phyloP scores from a whole-genome alignment of 2,888 invertebrate species.

The Prosopocoilus inquinatus region DNA sequence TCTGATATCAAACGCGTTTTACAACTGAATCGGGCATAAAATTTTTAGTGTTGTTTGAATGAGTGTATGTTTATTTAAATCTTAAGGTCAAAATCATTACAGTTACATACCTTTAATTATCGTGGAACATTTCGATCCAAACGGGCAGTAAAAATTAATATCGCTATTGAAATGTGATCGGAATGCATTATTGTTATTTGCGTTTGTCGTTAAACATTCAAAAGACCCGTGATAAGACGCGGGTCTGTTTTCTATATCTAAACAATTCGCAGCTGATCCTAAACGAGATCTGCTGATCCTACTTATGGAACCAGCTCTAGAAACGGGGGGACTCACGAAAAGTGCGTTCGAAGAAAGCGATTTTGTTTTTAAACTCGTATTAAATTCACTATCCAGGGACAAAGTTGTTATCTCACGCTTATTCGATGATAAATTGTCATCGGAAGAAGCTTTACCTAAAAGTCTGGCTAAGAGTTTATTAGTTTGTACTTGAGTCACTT shows the following conservation, averaged over 20 bases:
- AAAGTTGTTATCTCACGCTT: conserved; percentile 25
- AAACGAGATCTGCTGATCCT: conserved; percentile 29
- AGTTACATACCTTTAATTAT: conserved; percentile 34
- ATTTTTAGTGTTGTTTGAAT: too few relatives aligned
- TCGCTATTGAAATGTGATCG: conserved; percentile 21
- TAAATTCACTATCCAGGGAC: conserved; percentile 27
- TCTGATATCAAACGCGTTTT: not conserved
- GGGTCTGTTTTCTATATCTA: conserved; percentile 27
- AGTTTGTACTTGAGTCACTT: conserved; percentile 44
- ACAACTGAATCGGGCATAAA: too few relatives aligned
- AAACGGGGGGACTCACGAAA: conserved; percentile 40
- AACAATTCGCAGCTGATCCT: conserved; percentile 22
- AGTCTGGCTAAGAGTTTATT: conserved; percentile 52
- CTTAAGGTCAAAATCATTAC: not conserved
- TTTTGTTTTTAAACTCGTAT: conserved; percentile 43
- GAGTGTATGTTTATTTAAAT: not conserved
- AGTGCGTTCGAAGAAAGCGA: conserved; percentile 54
- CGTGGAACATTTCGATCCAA: conserved; percentile 33
- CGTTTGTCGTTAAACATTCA: conserved; percentile 36
- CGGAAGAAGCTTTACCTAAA: conserved; percentile 53
- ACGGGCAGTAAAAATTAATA: conserved; percentile 40
- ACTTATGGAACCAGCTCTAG: conserved; percentile 36
- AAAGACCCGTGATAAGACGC: conserved; percentile 43
- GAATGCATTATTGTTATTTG: conserved; percentile 15
- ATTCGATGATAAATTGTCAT: conserved; percentile 50